These are phyloP conservation scores for Pterobdella sp. DNA, from an alignment of 2,888 invertebrate species.

Conservation along the genomic window DNA sequence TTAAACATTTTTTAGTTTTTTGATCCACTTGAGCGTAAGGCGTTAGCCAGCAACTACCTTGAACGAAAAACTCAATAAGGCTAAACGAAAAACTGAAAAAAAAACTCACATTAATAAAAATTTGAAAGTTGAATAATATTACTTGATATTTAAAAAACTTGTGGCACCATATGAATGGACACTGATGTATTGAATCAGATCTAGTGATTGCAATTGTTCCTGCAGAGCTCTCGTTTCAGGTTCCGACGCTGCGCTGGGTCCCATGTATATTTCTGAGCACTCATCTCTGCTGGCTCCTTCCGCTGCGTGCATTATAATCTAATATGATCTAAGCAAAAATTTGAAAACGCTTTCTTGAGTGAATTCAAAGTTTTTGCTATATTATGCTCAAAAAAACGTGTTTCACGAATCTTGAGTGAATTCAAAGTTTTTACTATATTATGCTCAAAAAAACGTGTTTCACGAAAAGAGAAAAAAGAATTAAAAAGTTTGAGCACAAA, in stretches of 20 bases:
- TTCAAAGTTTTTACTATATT: too few species aligned
- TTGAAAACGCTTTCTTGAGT: background rate
- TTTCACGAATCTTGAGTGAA: too few species aligned
- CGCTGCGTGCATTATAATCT: slow-evolving; percentile 11
- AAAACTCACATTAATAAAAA: too few species aligned
- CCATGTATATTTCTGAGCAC: slow-evolving; percentile 24
- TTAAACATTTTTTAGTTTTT: slow-evolving; percentile 8
- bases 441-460: too few species aligned
- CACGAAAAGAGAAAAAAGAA: too few species aligned
- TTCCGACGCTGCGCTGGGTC: slow-evolving; percentile 25
- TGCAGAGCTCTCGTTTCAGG: slow-evolving; percentile 28
- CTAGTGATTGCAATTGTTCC: slow-evolving; percentile 9
- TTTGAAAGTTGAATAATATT: too few species aligned
- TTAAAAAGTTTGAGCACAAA: too few species aligned
- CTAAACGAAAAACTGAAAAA: too few species aligned
- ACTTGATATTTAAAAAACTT: background rate
- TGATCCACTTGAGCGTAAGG: slow-evolving; percentile 15
- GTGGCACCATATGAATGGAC: slow-evolving; percentile 28
- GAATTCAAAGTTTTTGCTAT: too few species aligned
- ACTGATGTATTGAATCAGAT: slow-evolving; percentile 18
- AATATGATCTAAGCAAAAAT: background rate
- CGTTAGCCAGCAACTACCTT: slow-evolving; percentile 24
- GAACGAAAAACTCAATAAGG: background rate
- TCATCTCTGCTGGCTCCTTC: slow-evolving; percentile 15
- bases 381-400: too few species aligned